phyloP scores from a whole-genome alignment of 2,888 invertebrate species.

The Yponomeuta plumbellus region DNA sequence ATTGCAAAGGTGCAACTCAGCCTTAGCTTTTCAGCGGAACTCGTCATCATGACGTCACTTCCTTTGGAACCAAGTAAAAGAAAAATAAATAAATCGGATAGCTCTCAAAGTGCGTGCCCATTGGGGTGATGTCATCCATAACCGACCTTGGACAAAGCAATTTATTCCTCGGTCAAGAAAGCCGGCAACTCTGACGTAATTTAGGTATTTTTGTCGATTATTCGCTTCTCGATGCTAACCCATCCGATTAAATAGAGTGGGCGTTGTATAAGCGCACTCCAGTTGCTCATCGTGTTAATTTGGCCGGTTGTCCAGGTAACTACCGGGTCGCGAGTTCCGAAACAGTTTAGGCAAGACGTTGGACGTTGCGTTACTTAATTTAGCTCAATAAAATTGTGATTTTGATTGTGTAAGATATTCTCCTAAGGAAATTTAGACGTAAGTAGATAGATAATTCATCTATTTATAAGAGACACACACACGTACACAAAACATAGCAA shows the following conservation, averaged over 20 bases:
- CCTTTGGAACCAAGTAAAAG: too few relatives aligned
- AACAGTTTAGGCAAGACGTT: constrained; percentile 33
- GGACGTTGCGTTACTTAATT: constrained; percentile 25
- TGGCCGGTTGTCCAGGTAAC: constrained; percentile 22
- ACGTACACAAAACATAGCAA: too few relatives aligned
- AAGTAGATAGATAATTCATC: too few relatives aligned
- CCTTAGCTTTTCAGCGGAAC: too few relatives aligned
- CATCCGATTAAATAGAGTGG: constrained; percentile 27
- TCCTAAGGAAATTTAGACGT: background rate
- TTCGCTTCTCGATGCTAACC: constrained; percentile 29
- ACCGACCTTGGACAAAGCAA: constrained; percentile 29
- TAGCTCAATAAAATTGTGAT: background rate
- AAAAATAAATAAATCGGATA: too few relatives aligned
- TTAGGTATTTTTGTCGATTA: constrained; percentile 54
- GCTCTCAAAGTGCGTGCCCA: too few relatives aligned
- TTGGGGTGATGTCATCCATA: constrained; percentile 1
- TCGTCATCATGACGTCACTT: too few relatives aligned
- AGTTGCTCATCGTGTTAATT: constrained; percentile 23
- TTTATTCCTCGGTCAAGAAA: constrained; percentile 2
- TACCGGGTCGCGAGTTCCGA: background rate
- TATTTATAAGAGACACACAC: too few relatives aligned
- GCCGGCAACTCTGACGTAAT: constrained; percentile 43
- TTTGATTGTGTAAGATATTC: background rate
- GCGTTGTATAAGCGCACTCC: constrained; percentile 10
- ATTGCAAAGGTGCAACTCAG: too few relatives aligned